phyloP scores from a whole-genome alignment of 2,113 vertebrate genomes.

The Petrocephalus zakoni region DNA sequence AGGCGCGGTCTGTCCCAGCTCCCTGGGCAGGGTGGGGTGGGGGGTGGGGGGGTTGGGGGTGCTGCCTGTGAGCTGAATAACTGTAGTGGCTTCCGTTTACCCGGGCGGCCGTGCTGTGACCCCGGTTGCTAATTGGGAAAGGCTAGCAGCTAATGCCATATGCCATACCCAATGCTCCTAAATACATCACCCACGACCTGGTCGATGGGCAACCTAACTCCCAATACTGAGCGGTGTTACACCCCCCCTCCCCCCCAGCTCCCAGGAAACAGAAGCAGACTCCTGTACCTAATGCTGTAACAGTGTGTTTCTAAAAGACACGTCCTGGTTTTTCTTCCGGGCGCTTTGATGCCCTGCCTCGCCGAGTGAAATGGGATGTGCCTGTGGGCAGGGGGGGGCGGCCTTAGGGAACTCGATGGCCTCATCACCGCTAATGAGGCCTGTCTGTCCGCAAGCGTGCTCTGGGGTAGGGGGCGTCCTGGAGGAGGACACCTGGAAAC shows the following conservation, averaged over 20 bases:
- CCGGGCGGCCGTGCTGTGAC: background rate
- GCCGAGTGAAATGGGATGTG: background rate
- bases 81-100: background rate
- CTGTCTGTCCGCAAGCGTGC: conserved; percentile 11
- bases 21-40: background rate
- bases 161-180: background rate
- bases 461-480: background rate
- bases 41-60: too few relatives aligned
- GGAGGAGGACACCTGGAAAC: background rate
- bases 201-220: background rate
- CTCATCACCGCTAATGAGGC: conserved; percentile 19
- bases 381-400: background rate
- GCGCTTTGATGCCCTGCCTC: background rate
- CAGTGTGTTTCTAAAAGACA: background rate
- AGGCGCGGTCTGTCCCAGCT: background rate
- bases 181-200: background rate
- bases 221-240: background rate
- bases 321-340: background rate
- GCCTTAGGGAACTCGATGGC: background rate
- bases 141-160: background rate
- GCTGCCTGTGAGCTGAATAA: background rate
- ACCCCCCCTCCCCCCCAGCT: too few relatives aligned
- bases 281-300: background rate
- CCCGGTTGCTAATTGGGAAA: background rate
- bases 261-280: background rate